Evolutionary conservation across 1,140 invertebrate genomes (phyloP).

Genomic region (Zaprionus inermis): DNA sequence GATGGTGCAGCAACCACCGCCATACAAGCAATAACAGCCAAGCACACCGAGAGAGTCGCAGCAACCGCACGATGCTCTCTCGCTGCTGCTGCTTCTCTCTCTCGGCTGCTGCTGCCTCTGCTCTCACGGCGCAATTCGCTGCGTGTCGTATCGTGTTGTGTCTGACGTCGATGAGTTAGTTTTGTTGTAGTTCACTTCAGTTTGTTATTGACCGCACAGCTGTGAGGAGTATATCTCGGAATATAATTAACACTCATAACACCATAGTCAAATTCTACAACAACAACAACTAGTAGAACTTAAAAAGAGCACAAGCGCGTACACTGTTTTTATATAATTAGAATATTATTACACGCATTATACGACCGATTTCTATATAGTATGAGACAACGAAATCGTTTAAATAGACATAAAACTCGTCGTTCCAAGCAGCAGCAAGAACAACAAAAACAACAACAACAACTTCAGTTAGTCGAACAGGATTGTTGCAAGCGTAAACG

Average conservation of each 20-base stretch:
- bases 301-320: not conserved
- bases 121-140: constrained; percentile 4
- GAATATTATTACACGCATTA: constrained; percentile 46
- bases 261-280: not conserved
- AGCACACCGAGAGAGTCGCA: not conserved
- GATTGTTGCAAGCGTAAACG: constrained; percentile 67
- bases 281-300: not conserved
- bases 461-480: constrained; percentile 35
- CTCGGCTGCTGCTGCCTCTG: not conserved
- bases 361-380: constrained; percentile 33
- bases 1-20: constrained; percentile 35
- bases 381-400: constrained; percentile 66
- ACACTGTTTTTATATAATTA: constrained; percentile 65
- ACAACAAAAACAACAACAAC: not conserved
- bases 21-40: not conserved
- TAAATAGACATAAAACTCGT: constrained; percentile 54
- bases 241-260: not conserved
- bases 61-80: not conserved
- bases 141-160: not conserved
- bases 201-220: constrained; percentile 65
- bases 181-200: constrained; percentile 38
- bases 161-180: not conserved
- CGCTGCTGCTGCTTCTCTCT: not conserved
- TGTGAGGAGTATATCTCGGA: constrained; percentile 51
- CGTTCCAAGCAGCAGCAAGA: constrained; percentile 35